Evolutionary conservation across 2,113 vertebrate species (phyloP), one percentile per base, ranked within the genome.

Genomic region (Pomatostomus ruficeps): DNA sequence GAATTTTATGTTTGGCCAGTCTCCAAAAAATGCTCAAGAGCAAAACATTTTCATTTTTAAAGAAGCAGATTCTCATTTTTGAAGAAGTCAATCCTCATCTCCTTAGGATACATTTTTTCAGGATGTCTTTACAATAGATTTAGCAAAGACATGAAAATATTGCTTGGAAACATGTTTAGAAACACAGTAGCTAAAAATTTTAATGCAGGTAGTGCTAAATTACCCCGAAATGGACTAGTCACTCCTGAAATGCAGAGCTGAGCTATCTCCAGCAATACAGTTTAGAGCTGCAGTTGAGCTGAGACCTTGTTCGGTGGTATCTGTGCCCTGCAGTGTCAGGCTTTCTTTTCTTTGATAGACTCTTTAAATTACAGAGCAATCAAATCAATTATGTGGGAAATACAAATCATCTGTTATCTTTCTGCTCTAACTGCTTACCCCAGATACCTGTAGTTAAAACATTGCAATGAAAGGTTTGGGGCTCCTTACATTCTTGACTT

Each of bases 281-380:
- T 74, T 76, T 38, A 72, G 59, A 87, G 55, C 58, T 51, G 46
- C 63, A 84, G 25, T 4, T 79, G 38, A 95, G 35, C 42, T 79
- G 36, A 36, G 22, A 91, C n/a, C 54, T 62, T 57, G 24, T 36
- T 77, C 52, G 54, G 46, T 19, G 72, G 9, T 77, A 83, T 28
- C 38, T 77, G 33, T 28, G 38, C 71, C 62, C 38, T 91, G 74
- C 85, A 83, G 19, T 28, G 35, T 83, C 51, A 90, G 63, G 54
- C 24, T 79, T 80, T 81, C 58, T 88, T 85, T 83, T 78, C 88
- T 95, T 91, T 95, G 82, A 83, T 45, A 93, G 88, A 73, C 19
- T 36, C 62, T 91, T 79, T 85, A 93, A 93, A 90, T 88, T 94
- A 89, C 42, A 79, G n/a, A 57, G 78, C 68, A 83, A 83, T 89